Base-by-base conservation (phyloP, 2,888 invertebrate genomes). In the Hylaea fasciaria region DNA sequence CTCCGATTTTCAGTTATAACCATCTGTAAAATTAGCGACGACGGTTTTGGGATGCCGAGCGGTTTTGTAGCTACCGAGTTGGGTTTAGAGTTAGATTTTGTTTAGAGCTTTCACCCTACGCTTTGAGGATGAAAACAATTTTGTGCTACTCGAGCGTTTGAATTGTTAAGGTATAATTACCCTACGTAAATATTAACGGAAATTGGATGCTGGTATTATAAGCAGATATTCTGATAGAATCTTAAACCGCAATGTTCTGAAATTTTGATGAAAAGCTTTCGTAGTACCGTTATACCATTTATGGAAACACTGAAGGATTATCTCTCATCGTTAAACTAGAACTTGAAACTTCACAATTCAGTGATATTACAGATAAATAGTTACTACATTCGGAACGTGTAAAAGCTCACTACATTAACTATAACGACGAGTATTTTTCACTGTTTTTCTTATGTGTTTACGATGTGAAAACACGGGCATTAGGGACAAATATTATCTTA, bases 401-500 rank as follows among this genome's bases (percentile, higher is more conserved):
- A 72, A 57, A 57, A 64, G 67, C 61, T 54, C 35, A 12, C 2
- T 46, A 32, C 1, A 22, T 3, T 47, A 16, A 13, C 29, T 35
- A 29, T 10, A 47, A 35, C 22, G 28, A 29, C 47, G 41, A 7
- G 12, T 40, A 43, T 28, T 48, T 37, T 50, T 14, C 51, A 50
- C 45, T 13, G 40, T 39, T 50, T 57, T 29, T 39, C 3, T 35
- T 2, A 32, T 35, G 32, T 35, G 37, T 43, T 48, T 29, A 45
- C 52, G 29, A 17, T 50, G 39, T 40, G 45, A 45, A 53, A 73
- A 84, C 74, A 80, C 89, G 81, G 81, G 88, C 85, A 86, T 81
- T 83, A 73, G 78, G 76, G 75, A 78, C 84, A 79, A 77, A 85
- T 86, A 83, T 87, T 88, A 89, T 87, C 86, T 83, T 78, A 76